These are phyloP conservation scores for Callosobruchus maculatus DNA, from an alignment of 2,888 invertebrate genomes.

Conservation along the genomic window DNA sequence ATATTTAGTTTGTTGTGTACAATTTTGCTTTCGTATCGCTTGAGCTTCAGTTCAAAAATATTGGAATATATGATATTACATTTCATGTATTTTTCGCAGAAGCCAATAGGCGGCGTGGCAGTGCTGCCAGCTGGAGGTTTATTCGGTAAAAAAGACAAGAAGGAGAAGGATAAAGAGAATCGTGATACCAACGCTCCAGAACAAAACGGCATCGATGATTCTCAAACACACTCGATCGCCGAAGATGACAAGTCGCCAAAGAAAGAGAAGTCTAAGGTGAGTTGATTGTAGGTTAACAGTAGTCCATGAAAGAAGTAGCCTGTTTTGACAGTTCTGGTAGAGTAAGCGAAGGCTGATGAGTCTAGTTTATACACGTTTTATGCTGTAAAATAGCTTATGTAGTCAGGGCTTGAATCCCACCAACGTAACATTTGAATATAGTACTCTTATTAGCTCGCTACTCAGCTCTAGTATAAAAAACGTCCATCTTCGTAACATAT, in stretches of 20 bases:
- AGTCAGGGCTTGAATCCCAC: too few relatives aligned
- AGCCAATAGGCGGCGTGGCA: constrained; percentile 79
- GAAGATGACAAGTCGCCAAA: constrained; percentile 48
- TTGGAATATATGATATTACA: constrained; percentile 5
- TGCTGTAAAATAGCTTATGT: too few relatives aligned
- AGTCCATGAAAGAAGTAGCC: neutral
- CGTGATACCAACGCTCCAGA: constrained; percentile 43
- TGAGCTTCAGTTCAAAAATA: constrained; percentile 13
- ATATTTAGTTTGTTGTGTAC: neutral
- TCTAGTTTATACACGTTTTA: too few relatives aligned
- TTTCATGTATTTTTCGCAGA: constrained; percentile 50
- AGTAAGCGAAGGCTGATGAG: neutral
- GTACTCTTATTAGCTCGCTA: too few relatives aligned
- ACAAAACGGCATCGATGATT: constrained; percentile 46
- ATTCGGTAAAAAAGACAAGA: constrained; percentile 56
- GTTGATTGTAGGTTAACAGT: neutral
- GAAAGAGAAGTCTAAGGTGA: constrained; percentile 53
- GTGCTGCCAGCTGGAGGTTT: constrained; percentile 70
- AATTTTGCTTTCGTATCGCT: constrained; percentile 8
- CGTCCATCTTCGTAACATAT: too few relatives aligned
- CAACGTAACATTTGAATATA: too few relatives aligned
- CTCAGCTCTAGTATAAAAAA: too few relatives aligned
- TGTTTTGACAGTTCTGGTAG: neutral
- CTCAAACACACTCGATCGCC: constrained; percentile 25
- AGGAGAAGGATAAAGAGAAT: constrained; percentile 57